phyloP scores from a whole-genome alignment of 2,888 invertebrate genomes.

The Folsomia manolachei region DNA sequence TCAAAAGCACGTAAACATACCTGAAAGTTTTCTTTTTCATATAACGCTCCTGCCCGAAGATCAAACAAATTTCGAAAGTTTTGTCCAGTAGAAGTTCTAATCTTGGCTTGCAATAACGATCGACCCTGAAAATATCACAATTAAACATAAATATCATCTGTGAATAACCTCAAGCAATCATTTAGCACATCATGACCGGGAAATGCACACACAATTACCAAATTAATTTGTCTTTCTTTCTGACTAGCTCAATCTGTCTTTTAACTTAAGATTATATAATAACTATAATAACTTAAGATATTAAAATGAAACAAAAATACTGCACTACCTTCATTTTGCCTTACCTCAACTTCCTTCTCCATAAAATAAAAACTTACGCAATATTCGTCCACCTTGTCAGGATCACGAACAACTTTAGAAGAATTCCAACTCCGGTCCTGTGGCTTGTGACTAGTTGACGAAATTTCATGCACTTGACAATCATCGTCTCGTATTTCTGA shows the following conservation, averaged over 20 bases:
- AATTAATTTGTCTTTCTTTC: neutral
- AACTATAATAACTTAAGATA: too few species aligned
- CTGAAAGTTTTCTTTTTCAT: slow-evolving; percentile 48
- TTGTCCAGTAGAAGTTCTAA: slow-evolving; percentile 27
- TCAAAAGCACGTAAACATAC: slow-evolving; percentile 28
- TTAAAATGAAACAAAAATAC: too few species aligned
- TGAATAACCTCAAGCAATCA: neutral
- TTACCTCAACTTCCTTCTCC: neutral
- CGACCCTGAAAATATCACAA: slow-evolving; percentile 36
- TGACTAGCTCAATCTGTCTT: neutral
- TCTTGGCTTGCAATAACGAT: slow-evolving; percentile 32
- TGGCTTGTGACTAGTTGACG: slow-evolving; percentile 19
- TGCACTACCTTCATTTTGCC: too few species aligned
- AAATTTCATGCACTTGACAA: slow-evolving; percentile 43
- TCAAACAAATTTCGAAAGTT: slow-evolving; percentile 41
- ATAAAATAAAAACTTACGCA: slow-evolving; percentile 43
- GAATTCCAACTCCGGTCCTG: neutral
- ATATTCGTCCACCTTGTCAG: slow-evolving; percentile 41
- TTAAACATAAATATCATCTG: slow-evolving; percentile 1
- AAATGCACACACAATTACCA: neutral
- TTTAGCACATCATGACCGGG: neutral
- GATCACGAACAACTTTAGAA: slow-evolving; percentile 18
- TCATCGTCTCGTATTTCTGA: slow-evolving; percentile 24
- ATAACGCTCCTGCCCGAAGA: slow-evolving; percentile 35
- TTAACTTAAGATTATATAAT: too few species aligned